Base-by-base conservation (phyloP, 2,113 vertebrate genomes). In the Stegastes partitus region DNA sequence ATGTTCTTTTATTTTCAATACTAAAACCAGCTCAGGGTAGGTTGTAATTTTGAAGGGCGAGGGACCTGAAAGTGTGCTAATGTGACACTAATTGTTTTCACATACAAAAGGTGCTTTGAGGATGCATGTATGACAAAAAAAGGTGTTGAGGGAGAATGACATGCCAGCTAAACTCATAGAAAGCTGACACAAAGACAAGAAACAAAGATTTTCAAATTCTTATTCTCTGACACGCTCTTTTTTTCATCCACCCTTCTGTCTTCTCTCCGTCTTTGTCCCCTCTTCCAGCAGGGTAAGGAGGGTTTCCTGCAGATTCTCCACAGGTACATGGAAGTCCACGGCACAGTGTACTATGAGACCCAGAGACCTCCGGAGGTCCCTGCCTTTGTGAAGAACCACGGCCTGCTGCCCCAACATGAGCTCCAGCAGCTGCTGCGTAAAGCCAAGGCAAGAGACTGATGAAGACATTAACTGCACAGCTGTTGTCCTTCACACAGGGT, bases 241-340 rank as follows among this genome's bases (percentile, higher is more conserved):
- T 15, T 56, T 21, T 5, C 11, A 8, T 28, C 22, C 51, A 11
- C 16, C 42, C 21, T 61, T 44, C 53, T 47, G 26, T 49, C 25
- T 42, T 58, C 14, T 26, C 39, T 49, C 4, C 12, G 37, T 77
- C 23, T 54, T 76, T 75, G 68, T 7, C 62, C 44, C 16, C n/a
- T 80, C 47, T 73, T 78, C 62, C 64, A 79, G 44, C 92, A 98
- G 98, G 97, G 98, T 74, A 99, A 98, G 72, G 98, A 98, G 50
- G 96, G 96, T 77, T 97, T 98, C 87, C 93, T 99, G 83, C 86
- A 95, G 91, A 97, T 99, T 83, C 94, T 99, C 62, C 96, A 96
- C 91, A 96, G 93, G 68, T 96, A 99, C 94, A 99, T 99, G 98
- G 98, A 99, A 92, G 94, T 99, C 85, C 98, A 99, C 0, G 98